Evolutionary conservation across 2,797 vertebrate genomes (phyloP).

Genomic region (Lepilemur ruficaudatus): DNA sequence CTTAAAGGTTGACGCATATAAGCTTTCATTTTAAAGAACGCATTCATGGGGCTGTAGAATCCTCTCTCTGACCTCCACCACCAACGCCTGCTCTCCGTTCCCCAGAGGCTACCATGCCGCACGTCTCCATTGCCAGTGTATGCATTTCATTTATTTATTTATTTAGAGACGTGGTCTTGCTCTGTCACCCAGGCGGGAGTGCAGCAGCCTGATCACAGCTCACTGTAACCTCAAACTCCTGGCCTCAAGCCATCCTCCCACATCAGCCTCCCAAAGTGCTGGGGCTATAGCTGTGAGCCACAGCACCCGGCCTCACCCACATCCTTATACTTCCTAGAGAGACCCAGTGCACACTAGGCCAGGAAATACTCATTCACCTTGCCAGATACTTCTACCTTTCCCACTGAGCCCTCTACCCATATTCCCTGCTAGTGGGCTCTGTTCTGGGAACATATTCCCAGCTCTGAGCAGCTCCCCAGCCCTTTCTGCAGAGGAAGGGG

Average conservation of each 20-base stretch:
- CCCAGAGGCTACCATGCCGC: not conserved
- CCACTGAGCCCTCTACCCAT: not conserved
- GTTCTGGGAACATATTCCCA: no score
- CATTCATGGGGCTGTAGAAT: not conserved
- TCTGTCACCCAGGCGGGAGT: no score
- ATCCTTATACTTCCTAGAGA: not conserved
- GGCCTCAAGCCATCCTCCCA: no score
- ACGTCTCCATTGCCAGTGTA: not conserved
- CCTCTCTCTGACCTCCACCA: not conserved
- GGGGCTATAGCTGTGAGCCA: not conserved
- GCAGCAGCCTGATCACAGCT: no score
- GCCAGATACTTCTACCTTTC: not conserved
- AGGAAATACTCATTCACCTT: not conserved
- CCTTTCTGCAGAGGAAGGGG: not conserved
- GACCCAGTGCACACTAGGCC: not conserved
- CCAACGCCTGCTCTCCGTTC: not conserved
- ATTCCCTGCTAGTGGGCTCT: not conserved
- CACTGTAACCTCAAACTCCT: no score
- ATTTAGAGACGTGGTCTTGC: no score
- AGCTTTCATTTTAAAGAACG: not conserved
- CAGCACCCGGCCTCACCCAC: not conserved
- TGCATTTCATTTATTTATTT: not conserved
- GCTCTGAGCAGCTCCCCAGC: not conserved
- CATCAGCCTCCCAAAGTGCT: no score
- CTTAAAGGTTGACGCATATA: not conserved